A percentile compares a stretch with the other conserved stretches of the same genome.
phyloP scores from a whole-genome alignment of 2,888 invertebrate species.

The Tetragonula carbonaria region DNA sequence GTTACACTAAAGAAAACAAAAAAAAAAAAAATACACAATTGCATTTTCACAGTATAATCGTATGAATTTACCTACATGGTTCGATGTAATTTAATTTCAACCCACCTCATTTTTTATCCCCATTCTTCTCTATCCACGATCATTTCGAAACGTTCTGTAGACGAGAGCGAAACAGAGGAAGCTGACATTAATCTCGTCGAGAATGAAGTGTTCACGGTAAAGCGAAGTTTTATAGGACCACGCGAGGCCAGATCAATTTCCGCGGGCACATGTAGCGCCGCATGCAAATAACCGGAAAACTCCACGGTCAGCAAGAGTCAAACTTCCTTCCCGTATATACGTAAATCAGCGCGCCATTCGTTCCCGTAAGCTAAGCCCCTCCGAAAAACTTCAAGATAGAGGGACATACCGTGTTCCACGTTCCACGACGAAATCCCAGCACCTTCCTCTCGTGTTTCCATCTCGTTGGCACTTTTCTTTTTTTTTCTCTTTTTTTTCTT shows the following conservation, averaged over 20 bases:
- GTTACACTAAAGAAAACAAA: neutral
- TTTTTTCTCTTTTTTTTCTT: neutral
- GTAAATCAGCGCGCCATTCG: neutral
- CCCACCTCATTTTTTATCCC: too few species aligned
- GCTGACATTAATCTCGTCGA: conserved; percentile 34
- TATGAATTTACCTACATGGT: neutral
- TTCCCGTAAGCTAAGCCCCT: conserved; percentile 5
- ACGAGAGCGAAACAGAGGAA: neutral
- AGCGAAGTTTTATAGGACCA: conserved; percentile 49
- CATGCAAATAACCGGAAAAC: conserved; percentile 74
- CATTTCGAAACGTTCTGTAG: neutral
- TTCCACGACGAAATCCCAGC: neutral
- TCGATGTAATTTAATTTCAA: neutral
- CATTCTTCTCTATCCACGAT: neutral
- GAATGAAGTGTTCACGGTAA: conserved; percentile 41
- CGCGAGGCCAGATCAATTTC: conserved; percentile 70
- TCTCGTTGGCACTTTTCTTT: neutral
- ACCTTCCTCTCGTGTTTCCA: neutral
- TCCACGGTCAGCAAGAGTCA: conserved; percentile 64
- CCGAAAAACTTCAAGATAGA: neutral
- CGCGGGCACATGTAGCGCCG: conserved; percentile 62
- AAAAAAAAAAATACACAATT: neutral
- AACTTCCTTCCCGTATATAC: conserved; percentile 58
- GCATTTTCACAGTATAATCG: neutral
- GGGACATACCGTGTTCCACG: neutral